Conservation (phyloP, 1,140 invertebrate genomes). For the Trypoxylus dichotomus region DNA sequence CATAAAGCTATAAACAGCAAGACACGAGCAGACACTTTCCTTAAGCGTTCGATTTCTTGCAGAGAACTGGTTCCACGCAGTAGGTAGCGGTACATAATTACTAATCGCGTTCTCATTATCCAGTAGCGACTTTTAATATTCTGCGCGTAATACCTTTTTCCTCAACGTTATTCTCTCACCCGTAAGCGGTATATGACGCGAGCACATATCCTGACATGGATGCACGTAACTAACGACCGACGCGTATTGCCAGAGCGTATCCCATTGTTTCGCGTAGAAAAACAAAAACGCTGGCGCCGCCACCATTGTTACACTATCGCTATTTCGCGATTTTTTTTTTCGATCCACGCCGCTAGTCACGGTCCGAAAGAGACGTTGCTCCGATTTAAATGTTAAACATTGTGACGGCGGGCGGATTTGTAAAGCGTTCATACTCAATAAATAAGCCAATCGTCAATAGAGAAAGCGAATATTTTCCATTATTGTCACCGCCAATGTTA, state of each 20-base stretch:
- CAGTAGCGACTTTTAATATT: neutral
- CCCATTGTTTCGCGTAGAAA: neutral
- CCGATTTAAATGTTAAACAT: conserved; percentile 9
- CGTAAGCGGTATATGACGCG: neutral
- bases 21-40: no score
- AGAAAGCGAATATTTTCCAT: conserved; percentile 12
- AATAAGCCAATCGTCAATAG: conserved; percentile 10
- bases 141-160: neutral
- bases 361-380: neutral
- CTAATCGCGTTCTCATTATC: neutral
- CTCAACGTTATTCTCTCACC: neutral
- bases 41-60: no score
- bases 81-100: neutral
- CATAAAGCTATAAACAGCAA: no score
- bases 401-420: neutral
- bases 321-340: neutral
- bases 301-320: neutral
- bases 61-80: neutral
- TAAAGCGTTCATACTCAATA: conserved; percentile 2
- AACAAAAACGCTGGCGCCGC: neutral
- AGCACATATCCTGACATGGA: neutral
- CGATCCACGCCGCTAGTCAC: neutral
- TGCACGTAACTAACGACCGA: neutral
- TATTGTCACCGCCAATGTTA: neutral
- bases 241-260: neutral